phyloP scores from a whole-genome alignment of 2,113 vertebrate species.

The Seriola rivoliana region DNA sequence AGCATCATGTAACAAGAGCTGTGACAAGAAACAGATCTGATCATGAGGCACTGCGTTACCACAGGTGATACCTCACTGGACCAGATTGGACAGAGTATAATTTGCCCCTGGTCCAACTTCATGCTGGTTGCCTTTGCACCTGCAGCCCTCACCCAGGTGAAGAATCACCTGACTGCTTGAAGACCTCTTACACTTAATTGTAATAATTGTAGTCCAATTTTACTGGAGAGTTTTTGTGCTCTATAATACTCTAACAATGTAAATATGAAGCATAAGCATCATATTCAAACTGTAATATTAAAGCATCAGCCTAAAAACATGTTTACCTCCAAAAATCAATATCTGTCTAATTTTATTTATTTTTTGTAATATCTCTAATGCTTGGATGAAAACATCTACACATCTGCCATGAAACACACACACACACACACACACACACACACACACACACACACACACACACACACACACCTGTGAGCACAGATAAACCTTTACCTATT shows the following conservation, averaged over 20 bases:
- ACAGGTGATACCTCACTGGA: no score
- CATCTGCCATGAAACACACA: background rate
- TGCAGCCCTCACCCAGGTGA: no score
- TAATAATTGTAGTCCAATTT: background rate
- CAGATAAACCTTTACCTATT: background rate
- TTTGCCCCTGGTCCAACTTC: no score
- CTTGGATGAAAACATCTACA: background rate
- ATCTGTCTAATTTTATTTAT: no score
- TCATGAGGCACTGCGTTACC: background rate
- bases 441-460: background rate
- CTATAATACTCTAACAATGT: background rate
- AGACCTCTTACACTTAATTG: background rate
- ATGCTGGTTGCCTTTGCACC: no score
- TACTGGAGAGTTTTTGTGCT: background rate
- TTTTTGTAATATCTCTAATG: background rate
- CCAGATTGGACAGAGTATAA: no score
- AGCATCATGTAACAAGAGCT: background rate
- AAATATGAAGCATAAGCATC: background rate
- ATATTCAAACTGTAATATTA: background rate
- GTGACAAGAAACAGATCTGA: background rate
- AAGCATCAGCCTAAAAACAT: background rate
- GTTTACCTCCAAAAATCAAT: no score
- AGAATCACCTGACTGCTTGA: background rate
- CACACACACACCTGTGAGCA: background rate
- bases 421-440: background rate